phyloP scores from a whole-genome alignment of 2,113 vertebrate species.

The Bubo bubo region DNA sequence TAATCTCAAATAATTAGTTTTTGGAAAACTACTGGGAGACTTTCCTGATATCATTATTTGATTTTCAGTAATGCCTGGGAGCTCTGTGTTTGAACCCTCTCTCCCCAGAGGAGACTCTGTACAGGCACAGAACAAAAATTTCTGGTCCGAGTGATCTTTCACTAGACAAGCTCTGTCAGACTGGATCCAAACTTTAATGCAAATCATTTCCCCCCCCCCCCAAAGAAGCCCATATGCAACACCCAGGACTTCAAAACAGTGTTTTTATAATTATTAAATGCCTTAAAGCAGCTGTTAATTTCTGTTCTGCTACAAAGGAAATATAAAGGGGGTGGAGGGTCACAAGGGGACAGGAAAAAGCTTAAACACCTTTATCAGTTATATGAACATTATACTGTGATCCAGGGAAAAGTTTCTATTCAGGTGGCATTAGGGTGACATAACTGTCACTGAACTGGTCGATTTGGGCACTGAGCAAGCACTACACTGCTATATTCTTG shows the following conservation, averaged over 20 bases:
- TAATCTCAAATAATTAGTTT: not conserved
- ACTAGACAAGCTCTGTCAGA: not conserved
- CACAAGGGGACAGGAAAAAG: not conserved
- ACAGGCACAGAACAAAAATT: not conserved
- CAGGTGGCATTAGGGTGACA: not conserved
- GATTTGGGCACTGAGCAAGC: not conserved
- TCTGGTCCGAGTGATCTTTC: not conserved
- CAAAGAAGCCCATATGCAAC: not conserved
- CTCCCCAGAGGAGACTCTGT: not conserved
- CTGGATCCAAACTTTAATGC: not conserved
- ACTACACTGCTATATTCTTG: not conserved
- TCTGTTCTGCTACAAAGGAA: not conserved
- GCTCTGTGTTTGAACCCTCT: not conserved
- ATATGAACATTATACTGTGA: not conserved
- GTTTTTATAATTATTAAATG: not conserved
- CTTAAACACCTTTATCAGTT: not conserved
- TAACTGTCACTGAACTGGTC: not conserved
- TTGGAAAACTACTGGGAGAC: not conserved
- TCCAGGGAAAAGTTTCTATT: not conserved
- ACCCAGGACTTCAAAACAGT: not conserved
- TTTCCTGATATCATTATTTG: not conserved
- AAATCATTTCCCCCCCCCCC: no score
- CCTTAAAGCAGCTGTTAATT: not conserved
- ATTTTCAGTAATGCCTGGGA: not conserved
- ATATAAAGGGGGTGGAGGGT: not conserved